These are phyloP conservation scores for Campylomormyrus tamandua DNA, from an alignment of 2,113 vertebrate genomes.

Conservation along the genomic window DNA sequence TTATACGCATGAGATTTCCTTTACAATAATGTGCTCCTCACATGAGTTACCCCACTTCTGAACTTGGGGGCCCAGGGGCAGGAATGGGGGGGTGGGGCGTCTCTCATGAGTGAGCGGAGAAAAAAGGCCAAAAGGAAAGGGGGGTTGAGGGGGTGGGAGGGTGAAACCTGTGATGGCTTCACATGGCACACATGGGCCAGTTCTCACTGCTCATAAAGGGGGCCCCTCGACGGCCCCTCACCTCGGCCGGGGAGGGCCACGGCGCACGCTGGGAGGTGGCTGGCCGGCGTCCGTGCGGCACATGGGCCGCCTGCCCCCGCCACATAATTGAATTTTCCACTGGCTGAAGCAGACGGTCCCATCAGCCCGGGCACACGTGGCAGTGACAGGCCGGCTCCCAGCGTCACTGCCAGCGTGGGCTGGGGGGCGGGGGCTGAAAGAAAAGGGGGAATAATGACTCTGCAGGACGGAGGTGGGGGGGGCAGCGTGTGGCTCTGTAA, in stretches of 20 bases:
- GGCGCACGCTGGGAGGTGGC: constrained; percentile 72
- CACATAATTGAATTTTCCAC: constrained; percentile 67
- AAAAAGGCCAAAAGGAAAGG: constrained; percentile 26
- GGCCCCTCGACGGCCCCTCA: constrained; percentile 79
- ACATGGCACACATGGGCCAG: constrained; percentile 80
- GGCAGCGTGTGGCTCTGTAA: not conserved
- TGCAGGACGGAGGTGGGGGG: not conserved
- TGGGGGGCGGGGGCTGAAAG: not conserved
- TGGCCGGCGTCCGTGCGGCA: constrained; percentile 56
- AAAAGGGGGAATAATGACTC: constrained; percentile 5
- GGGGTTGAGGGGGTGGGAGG: constrained; percentile 27
- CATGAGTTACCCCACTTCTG: not conserved
- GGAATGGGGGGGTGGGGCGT: not conserved
- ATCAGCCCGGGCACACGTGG: constrained; percentile 55
- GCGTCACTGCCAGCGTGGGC: constrained; percentile 37
- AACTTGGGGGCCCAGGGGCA: constrained; percentile 17
- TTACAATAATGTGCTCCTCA: not conserved
- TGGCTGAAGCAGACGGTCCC: constrained; percentile 43
- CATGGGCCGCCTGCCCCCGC: constrained; percentile 55
- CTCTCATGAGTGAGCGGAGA: not conserved
- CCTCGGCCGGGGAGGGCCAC: constrained; percentile 66
- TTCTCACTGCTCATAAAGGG: constrained; percentile 96
- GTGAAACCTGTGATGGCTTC: constrained; percentile 51
- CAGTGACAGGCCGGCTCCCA: constrained; percentile 73
- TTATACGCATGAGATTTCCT: not conserved